Conservation (phyloP, 2,888 invertebrate genomes). For the Embidobia sp. region DNA sequence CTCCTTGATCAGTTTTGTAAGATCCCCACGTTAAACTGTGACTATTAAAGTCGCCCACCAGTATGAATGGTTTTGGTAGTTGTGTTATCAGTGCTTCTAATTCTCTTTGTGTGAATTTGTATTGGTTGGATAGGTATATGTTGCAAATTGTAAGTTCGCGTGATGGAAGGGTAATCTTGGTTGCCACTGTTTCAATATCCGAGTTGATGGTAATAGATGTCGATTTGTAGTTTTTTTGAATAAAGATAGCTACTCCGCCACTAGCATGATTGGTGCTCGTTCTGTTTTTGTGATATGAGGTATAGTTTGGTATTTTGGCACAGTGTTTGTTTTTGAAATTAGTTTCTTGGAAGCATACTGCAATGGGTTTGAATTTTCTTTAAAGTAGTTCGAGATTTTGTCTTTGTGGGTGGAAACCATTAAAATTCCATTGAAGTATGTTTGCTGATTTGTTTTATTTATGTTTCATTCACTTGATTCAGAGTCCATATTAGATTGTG, state of each 20-base stretch:
- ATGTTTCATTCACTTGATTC: too few relatives aligned
- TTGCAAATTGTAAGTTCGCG: conserved; percentile 13
- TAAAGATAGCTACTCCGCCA: conserved; percentile 61
- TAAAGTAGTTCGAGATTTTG: conserved; percentile 3
- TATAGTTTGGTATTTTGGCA: conserved; percentile 3
- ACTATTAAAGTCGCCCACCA: conserved; percentile 52
- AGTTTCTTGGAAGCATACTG: conserved; percentile 41
- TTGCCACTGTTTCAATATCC: conserved; percentile 57
- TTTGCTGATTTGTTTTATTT: neutral
- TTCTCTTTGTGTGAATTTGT: neutral
- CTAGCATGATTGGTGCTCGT: conserved; percentile 36
- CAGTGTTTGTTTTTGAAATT: conserved; percentile 28
- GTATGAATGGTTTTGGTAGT: conserved; percentile 3
- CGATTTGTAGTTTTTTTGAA: conserved; percentile 38
- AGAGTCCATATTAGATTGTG: too few relatives aligned
- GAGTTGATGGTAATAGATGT: neutral
- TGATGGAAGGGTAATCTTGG: conserved; percentile 6
- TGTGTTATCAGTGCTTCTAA: neutral
- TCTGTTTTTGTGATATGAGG: conserved; percentile 36
- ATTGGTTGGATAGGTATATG: neutral
- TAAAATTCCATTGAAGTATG: neutral
- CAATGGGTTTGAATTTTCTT: conserved; percentile 1
- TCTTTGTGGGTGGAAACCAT: neutral
- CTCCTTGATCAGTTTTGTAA: conserved; percentile 47
- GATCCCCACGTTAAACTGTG: conserved; percentile 62